Percentiles rank a stretch among this genome's conserved stretches.
phyloP scores from a whole-genome alignment of 37 sponge, comb jelly and placozoan genomes.

The Crambe crambe region DNA sequence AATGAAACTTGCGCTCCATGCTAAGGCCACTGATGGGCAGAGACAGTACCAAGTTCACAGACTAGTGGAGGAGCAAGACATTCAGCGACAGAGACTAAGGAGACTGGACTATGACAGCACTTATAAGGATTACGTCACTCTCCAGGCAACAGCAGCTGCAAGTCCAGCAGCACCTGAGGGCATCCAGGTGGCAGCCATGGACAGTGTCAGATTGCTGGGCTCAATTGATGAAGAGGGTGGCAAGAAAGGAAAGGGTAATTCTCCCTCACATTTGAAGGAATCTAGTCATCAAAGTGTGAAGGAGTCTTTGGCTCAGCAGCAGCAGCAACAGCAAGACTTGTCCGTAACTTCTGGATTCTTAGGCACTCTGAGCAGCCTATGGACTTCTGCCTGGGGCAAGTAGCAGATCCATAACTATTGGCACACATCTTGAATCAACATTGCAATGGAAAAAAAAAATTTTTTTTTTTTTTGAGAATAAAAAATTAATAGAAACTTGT shows the following conservation, averaged over 20 bases:
- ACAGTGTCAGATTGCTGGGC: slow-evolving; percentile 15
- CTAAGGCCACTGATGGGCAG: not conserved
- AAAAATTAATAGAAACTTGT: not conserved
- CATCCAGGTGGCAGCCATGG: slow-evolving; percentile 14
- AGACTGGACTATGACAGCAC: slow-evolving; percentile 49
- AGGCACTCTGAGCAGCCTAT: slow-evolving; percentile 44
- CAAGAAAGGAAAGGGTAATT: not conserved
- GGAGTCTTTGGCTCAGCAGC: too few relatives aligned
- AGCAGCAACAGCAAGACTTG: not conserved
- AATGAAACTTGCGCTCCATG: not conserved
- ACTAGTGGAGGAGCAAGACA: not conserved
- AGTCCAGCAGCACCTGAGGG: not conserved
- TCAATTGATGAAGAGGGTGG: slow-evolving; percentile 10
- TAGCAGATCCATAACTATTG: not conserved
- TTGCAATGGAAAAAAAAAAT: too few relatives aligned
- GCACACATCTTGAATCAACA: too few relatives aligned
- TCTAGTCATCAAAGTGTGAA: too few relatives aligned
- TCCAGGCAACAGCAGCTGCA: not conserved
- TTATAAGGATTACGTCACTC: slow-evolving; percentile 24
- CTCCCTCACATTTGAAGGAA: too few relatives aligned
- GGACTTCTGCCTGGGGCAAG: slow-evolving; percentile 24
- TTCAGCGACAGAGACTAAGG: slow-evolving; percentile 18
- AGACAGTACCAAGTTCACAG: not conserved
- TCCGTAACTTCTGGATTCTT: slow-evolving; percentile 23
- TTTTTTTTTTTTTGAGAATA: not conserved